Evolutionary conservation across 2,797 vertebrate species (phyloP), one percentile per base, ranked within the genome.

Genomic region (Myotis myotis): DNA sequence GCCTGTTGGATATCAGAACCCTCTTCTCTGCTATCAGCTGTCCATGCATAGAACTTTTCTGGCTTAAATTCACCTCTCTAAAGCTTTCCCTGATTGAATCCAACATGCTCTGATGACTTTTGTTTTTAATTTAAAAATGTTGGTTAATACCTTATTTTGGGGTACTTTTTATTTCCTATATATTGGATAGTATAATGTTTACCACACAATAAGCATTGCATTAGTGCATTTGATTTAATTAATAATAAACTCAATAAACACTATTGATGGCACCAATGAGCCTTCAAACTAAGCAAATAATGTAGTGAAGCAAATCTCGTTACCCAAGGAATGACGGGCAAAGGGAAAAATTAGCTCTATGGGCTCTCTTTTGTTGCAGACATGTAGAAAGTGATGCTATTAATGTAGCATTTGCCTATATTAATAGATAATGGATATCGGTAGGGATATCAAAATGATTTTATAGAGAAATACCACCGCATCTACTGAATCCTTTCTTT

Each of bases 401-500:
- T 94, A 30, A 74, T 49, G 53, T 20, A 47, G 15, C 86, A 82
- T 55, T 84, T 82, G 23, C 49, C 41, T 92, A 70, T 49, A 92
- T 30, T 62, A 62, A 11, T 62, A 62, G 60, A 30, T 62, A 53
- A 90, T 68, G 80, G 88, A 57, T 92, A 68, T 41, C 47, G n/a
- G 76, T 68, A 80, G 78, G 20, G 19, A 60, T 64, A 80, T 51
- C 72, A 49, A 38, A 87, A 47, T 55, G 20, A 88, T 85, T 88
- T 87, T 89, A 47, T 68, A 89, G 80, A 80, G 76, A 84, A 95
- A 87, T 25, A 49, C 25, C 28, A 57, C 1, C 2, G 2, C 36
- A 89, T 75, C 72, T 91, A 76, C 53, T 95, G 70, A 87, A 23
- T 68, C 13, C 78, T 91, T 94, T 92, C 49, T 38, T 47, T 86